Evolutionary conservation across 2,888 invertebrate species (phyloP), one percentile per base, ranked within the genome.

Genomic region (Eristalis arbustorum): DNA sequence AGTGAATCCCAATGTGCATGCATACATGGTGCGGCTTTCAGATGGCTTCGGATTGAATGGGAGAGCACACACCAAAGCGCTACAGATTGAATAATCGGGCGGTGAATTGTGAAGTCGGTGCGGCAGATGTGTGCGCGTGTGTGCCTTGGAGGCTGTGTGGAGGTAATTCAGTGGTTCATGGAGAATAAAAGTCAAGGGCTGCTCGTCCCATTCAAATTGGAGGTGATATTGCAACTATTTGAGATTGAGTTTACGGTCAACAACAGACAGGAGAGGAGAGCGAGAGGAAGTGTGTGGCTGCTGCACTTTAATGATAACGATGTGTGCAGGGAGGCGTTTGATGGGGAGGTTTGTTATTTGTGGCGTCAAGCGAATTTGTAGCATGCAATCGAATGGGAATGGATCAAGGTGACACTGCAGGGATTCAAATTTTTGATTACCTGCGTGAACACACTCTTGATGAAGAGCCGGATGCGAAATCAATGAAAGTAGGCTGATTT

Each of bases 41-140:
- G 25, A 23, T 59, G 59, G 13, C 25, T 59, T 59, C 59, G 13
- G 59, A 25, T 59, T 59, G 25, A 59, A 28, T 59, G 18, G 59
- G 42, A 42, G 42, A 31, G n/a, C n/a, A 18, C 18, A 49, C 18
- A 49, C 37, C 18, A 40, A 11, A 37, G 34, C 31, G 62, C 73
- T 68, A 78, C 69, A 75, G 79, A 84, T 84, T 81, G 72, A 80
- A 84, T 80, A 81, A 81, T 84, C 72, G 63, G 64, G 76, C 75
- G 80, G 72, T 84, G 80, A 80, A 84, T 76, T 49, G 75, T 63
- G 84, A 62, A 74, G 22, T 25, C 25, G 3, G 25, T 25, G 25
- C 3, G 25, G 25, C 3, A 3, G 23, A 57, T 11, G n/a, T 34
- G 42, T 23, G 13, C 28, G 3, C 28, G 69, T 23, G 68, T 14